phyloP scores from a whole-genome alignment of 2,888 invertebrate species.

The Furcula furcula region DNA sequence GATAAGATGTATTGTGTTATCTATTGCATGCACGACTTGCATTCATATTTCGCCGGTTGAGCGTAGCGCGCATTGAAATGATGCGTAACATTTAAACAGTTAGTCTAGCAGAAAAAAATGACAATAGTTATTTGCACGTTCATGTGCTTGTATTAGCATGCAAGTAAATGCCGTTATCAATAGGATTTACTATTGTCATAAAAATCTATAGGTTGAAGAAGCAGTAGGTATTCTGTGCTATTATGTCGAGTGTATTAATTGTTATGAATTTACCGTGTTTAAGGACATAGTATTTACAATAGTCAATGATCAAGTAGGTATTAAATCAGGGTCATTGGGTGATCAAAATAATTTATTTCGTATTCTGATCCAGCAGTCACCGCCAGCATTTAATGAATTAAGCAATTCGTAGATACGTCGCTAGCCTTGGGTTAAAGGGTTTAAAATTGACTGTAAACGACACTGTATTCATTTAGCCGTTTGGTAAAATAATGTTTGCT shows the following conservation, averaged over 20 bases:
- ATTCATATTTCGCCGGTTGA: constrained; percentile 19
- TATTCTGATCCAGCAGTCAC: neutral
- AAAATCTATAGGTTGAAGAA: constrained; percentile 14
- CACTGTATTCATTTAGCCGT: neutral
- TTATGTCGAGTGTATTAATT: neutral
- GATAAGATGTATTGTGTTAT: constrained; percentile 63
- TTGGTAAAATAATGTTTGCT: neutral
- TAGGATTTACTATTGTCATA: constrained; percentile 7
- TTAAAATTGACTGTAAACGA: neutral
- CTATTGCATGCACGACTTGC: constrained; percentile 36
- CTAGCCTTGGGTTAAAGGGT: neutral
- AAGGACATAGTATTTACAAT: too few relatives aligned
- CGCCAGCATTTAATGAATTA: neutral
- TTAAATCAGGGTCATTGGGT: too few relatives aligned
- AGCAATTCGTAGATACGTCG: neutral
- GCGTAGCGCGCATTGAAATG: constrained; percentile 23
- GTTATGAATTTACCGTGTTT: too few relatives aligned
- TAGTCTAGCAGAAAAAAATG: constrained; percentile 18
- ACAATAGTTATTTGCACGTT: constrained; percentile 23
- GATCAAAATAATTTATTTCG: too few relatives aligned
- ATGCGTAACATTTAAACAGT: constrained; percentile 28
- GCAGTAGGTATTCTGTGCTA: too few relatives aligned
- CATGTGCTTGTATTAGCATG: constrained; percentile 5
- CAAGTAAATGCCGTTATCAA: constrained; percentile 10
- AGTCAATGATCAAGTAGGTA: too few relatives aligned